Evolutionary conservation across 2,797 vertebrate genomes (phyloP).

Genomic region (Characodon lateralis): DNA sequence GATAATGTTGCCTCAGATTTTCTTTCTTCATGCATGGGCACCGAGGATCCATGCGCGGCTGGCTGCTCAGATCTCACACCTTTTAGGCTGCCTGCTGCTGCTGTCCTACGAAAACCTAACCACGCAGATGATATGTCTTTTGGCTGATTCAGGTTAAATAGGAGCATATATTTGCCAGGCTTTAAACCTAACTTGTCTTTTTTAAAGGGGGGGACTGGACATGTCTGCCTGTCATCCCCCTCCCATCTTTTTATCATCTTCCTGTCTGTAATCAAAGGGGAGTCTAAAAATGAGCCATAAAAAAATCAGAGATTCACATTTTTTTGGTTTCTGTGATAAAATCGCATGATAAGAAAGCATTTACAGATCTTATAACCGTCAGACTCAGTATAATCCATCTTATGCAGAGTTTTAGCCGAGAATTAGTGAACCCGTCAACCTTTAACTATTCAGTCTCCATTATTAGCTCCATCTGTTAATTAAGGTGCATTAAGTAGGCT

Average conservation of each 20-base stretch:
- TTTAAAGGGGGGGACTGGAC: no score
- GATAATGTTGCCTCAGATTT: conserved; percentile 50
- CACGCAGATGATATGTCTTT: conserved; percentile 12
- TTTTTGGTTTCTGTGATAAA: not conserved
- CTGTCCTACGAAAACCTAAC: conserved; percentile 14
- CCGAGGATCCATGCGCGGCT: conserved; percentile 47
- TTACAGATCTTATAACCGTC: not conserved
- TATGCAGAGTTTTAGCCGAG: not conserved
- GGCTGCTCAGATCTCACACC: conserved; percentile 44
- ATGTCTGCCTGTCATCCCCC: conserved; percentile 16
- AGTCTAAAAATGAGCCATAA: conserved; percentile 20
- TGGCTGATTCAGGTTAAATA: not conserved
- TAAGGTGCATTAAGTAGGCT: not conserved
- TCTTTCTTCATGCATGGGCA: conserved; percentile 56
- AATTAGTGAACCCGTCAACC: not conserved
- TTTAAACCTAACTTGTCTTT: not conserved
- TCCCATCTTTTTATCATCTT: not conserved
- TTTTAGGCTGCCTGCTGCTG: conserved; percentile 14
- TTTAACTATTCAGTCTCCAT: conserved; percentile 1
- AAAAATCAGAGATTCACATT: conserved; percentile 11
- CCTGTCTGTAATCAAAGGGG: conserved; percentile 41
- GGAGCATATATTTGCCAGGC: not conserved
- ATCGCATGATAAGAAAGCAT: not conserved
- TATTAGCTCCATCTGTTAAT: not conserved
- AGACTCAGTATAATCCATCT: not conserved